These are phyloP conservation scores for Atrichornis clamosus DNA, from an alignment of 2,113 vertebrate genomes.

Conservation along the genomic window DNA sequence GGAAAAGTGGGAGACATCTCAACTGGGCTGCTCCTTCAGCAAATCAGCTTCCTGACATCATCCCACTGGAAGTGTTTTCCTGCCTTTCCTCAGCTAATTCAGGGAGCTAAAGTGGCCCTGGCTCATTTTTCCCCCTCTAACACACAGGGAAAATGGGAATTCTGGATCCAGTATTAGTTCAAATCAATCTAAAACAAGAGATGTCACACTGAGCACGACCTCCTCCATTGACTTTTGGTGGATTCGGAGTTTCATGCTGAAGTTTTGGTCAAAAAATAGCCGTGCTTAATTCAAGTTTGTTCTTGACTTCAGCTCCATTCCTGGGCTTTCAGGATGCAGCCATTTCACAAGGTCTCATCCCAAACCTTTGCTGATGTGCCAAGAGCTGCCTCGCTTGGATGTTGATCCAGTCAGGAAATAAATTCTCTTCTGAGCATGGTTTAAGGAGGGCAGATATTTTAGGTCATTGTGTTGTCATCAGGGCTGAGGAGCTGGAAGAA, in stretches of 20 bases:
- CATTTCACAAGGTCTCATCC: background rate
- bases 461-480: background rate
- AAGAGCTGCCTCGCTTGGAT: background rate
- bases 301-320: background rate
- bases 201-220: background rate
- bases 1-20: background rate
- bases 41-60: background rate
- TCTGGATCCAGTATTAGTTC: background rate
- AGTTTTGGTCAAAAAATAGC: background rate
- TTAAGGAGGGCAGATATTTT: background rate
- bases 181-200: background rate
- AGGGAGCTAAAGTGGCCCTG: background rate
- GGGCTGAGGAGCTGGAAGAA: background rate
- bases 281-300: background rate
- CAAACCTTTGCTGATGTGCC: background rate
- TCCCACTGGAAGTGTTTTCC: background rate
- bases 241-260: background rate
- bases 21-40: background rate
- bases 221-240: rapidly evolving
- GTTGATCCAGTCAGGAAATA: background rate
- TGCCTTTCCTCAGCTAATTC: rapidly evolving
- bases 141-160: background rate
- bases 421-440: background rate
- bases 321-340: background rate
- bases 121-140: background rate